Evolutionary conservation across 2,797 vertebrate genomes (phyloP).

Genomic region (Pseudomugil tenellus): DNA sequence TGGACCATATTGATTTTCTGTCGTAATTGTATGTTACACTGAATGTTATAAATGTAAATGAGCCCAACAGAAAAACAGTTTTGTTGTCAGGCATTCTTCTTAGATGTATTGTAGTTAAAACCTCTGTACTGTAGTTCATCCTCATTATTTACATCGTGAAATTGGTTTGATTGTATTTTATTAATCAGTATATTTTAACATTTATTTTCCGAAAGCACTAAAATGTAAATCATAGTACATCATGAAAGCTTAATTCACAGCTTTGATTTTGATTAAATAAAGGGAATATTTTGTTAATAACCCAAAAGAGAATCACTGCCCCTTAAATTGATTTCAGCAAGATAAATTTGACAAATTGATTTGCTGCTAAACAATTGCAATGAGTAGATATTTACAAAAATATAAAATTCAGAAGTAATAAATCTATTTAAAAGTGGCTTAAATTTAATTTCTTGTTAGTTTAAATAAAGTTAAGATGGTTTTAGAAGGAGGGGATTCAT

Average conservation of each 20-base stretch:
- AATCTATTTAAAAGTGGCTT: background rate
- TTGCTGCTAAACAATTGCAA: too few relatives aligned
- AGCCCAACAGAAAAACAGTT: background rate
- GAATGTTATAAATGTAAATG: constrained; percentile 18
- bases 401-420: too few relatives aligned
- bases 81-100: background rate
- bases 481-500: background rate
- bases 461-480: background rate
- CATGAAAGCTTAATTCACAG: too few relatives aligned
- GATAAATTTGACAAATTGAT: background rate
- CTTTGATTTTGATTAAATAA: background rate
- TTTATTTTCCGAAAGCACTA: background rate
- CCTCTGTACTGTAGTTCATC: background rate
- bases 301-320: background rate
- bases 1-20: background rate
- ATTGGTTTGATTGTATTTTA: background rate
- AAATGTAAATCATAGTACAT: background rate
- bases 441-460: background rate
- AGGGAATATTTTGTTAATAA: background rate
- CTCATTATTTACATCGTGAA: background rate
- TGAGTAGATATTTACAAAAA: too few relatives aligned
- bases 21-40: background rate
- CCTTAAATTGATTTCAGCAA: background rate
- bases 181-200: background rate
- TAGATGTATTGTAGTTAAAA: background rate